Base-by-base conservation (phyloP, 2,797 vertebrate genomes). In the Poeciliopsis presidionis region DNA sequence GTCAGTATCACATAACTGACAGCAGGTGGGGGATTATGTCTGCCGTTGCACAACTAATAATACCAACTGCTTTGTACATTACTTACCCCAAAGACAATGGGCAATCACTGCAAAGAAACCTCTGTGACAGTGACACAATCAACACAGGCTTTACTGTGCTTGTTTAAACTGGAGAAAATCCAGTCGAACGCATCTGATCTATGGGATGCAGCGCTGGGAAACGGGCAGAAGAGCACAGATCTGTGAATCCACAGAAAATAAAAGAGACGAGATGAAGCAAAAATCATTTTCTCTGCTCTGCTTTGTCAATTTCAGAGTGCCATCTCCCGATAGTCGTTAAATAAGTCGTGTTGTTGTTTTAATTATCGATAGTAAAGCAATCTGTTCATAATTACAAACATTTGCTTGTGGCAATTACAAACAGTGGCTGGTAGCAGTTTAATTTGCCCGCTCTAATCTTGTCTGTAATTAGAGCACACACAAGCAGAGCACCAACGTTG, bases 381-480 rank as follows among this genome's bases (percentile, higher is more conserved):
- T 96, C 96, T 96, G 95, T 96, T 95, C 95, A 96, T 96, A 96
- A 96, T 96, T 96, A 96, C 95, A 96, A 96, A 96, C 95, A 96
- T 96, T 96, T 96, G 96, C 96, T 96, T 94, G 94, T 95, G 96
- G 95, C 95, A 95, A 96, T 96, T 96, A 96, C 95, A 96, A 96
- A 96, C 95, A 95, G 95, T 95, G 94, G 95, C 96, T 95, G 94
- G 93, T 95, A 95, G 95, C 94, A 87, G 94, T 96, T 96, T 95
- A 95, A 96, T 95, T 95, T 96, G 94, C 95, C 93, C 88, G 91
- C 95, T 96, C 94, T 96, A 96, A 96, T 96, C 95, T 95, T 92
- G 94, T 94, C 95, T 95, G 95, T 96, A 96, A 96, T 96, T 96
- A 96, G 94, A 96, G 95, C 93, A 96, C 95, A 95, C 94, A 95